A percentile compares a stretch with the other conserved stretches of the same genome.
These are phyloP conservation scores for Scolopax mira DNA, from an alignment of 2,113 vertebrate genomes.

Conservation along the genomic window DNA sequence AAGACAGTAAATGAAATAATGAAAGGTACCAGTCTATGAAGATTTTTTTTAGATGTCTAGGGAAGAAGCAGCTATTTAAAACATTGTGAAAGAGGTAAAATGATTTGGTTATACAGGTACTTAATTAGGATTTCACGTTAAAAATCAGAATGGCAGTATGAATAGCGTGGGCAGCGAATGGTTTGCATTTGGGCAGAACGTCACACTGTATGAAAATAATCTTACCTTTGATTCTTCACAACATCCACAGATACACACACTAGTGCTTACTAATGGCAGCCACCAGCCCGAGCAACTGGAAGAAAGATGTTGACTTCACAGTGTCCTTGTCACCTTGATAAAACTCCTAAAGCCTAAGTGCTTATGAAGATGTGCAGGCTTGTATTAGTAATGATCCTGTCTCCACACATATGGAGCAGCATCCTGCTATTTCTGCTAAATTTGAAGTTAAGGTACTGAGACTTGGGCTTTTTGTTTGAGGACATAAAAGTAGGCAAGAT, in stretches of 20 bases:
- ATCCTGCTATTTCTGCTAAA: background rate
- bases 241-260: background rate
- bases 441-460: background rate
- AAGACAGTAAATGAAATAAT: background rate
- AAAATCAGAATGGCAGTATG: background rate
- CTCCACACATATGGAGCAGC: accelerated
- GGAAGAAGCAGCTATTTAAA: background rate
- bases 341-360: background rate
- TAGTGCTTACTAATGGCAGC: background rate
- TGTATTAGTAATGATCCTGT: background rate
- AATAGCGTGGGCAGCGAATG: background rate
- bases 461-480: background rate
- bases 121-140: background rate
- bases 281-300: background rate
- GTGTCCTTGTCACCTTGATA: background rate
- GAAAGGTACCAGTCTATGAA: background rate
- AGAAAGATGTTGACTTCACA: background rate
- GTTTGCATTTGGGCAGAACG: background rate
- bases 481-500: background rate
- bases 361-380: background rate
- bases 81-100: background rate
- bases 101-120: background rate
- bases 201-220: background rate
- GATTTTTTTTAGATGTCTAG: background rate
- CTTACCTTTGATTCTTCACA: background rate